Percentiles rank a stretch among this genome's conserved stretches.
Evolutionary conservation across 2,888 invertebrate genomes (phyloP).

Genomic region (Harmothoe impar): DNA sequence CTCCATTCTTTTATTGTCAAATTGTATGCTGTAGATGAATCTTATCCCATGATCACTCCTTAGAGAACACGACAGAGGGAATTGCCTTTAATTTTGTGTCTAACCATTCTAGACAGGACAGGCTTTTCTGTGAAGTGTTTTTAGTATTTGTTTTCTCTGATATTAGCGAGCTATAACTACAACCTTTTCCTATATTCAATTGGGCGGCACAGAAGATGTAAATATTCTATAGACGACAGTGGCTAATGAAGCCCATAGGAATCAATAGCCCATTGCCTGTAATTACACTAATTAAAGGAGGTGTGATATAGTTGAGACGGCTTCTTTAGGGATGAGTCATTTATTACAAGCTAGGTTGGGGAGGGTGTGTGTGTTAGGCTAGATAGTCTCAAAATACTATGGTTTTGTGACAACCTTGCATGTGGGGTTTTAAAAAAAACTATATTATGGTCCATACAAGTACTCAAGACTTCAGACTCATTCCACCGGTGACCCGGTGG

Average conservation of each 20-base stretch:
- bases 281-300: slow-evolving; percentile 19
- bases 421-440: too few species aligned
- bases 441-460: too few species aligned
- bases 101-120: neutral
- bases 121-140: neutral
- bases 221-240: neutral
- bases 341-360: too few species aligned
- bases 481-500: too few species aligned
- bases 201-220: neutral
- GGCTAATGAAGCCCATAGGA: neutral
- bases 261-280: neutral
- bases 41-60: too few species aligned
- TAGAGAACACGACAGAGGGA: neutral
- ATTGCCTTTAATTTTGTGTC: neutral
- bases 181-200: neutral
- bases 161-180: neutral
- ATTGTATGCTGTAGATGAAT: too few species aligned
- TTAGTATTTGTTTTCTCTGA: neutral
- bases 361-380: too few species aligned
- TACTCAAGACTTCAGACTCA: too few species aligned
- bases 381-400: too few species aligned
- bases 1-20: too few species aligned
- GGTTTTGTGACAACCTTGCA: too few species aligned
- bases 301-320: neutral
- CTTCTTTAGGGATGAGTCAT: too few species aligned